These are phyloP conservation scores for Lysiphlebus fabarum DNA, from an alignment of 1,140 invertebrate genomes.

Conservation along the genomic window DNA sequence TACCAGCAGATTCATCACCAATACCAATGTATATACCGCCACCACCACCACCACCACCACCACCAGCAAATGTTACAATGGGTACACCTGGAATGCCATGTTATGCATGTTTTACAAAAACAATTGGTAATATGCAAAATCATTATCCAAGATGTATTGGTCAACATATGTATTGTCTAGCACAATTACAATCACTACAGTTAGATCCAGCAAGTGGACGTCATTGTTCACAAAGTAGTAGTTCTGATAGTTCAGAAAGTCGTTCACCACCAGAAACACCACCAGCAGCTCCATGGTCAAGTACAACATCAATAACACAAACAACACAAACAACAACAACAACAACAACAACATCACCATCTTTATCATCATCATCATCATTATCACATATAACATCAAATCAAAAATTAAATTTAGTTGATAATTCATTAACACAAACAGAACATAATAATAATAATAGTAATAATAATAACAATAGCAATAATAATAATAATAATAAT, in stretches of 20 bases:
- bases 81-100: constrained; percentile 41
- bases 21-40: constrained; percentile 43
- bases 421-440: constrained; percentile 4
- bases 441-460: constrained; percentile 7
- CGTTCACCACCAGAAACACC: constrained; percentile 63
- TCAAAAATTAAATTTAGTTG: neutral
- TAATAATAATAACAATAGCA: constrained; percentile 24
- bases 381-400: neutral
- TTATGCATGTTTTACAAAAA: constrained; percentile 45
- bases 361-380: neutral
- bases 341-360: constrained; percentile 10
- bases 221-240: constrained; percentile 60
- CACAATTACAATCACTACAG: constrained; percentile 52
- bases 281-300: constrained; percentile 49
- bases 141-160: constrained; percentile 50
- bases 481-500: too few relatives aligned
- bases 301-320: constrained; percentile 2
- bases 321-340: constrained; percentile 8
- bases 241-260: constrained; percentile 59
- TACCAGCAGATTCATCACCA: constrained; percentile 33
- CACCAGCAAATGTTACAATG: constrained; percentile 40
- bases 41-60: constrained; percentile 41
- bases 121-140: constrained; percentile 39
- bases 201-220: constrained; percentile 54
- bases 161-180: constrained; percentile 48